Conservation (phyloP, 2,797 vertebrate genomes). For the Tokudaia tokunoshimensis region DNA sequence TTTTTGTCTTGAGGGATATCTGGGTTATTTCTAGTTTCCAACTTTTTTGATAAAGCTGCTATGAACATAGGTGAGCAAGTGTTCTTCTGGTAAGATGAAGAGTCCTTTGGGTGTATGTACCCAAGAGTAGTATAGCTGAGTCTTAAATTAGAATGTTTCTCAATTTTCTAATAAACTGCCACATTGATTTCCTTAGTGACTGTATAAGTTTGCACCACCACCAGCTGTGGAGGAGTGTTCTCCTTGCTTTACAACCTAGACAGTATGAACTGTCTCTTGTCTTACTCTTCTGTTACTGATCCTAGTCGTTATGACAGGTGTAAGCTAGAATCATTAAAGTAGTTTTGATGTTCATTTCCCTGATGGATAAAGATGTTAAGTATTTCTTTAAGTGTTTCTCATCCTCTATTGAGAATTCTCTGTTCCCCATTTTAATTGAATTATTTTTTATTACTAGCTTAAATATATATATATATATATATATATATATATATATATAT, state of each 20-base stretch:
- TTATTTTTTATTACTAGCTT: too few relatives aligned
- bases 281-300: too few relatives aligned
- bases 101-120: neutral
- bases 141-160: neutral
- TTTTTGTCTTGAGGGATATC: neutral
- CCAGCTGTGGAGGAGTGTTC: neutral
- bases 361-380: neutral
- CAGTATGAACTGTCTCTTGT: too few relatives aligned
- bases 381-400: neutral
- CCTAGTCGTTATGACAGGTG: too few relatives aligned
- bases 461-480: too few relatives aligned
- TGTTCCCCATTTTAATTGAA: too few relatives aligned
- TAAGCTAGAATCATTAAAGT: too few relatives aligned
- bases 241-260: neutral
- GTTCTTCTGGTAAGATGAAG: neutral
- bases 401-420: neutral
- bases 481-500: too few relatives aligned
- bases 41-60: neutral
- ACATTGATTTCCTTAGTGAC: neutral
- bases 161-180: neutral
- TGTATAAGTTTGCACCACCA: neutral
- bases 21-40: neutral
- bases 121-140: neutral
- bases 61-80: neutral
- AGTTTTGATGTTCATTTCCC: neutral